phyloP scores from a whole-genome alignment of 23 tunicate genomes.

The Corella eumyota region DNA sequence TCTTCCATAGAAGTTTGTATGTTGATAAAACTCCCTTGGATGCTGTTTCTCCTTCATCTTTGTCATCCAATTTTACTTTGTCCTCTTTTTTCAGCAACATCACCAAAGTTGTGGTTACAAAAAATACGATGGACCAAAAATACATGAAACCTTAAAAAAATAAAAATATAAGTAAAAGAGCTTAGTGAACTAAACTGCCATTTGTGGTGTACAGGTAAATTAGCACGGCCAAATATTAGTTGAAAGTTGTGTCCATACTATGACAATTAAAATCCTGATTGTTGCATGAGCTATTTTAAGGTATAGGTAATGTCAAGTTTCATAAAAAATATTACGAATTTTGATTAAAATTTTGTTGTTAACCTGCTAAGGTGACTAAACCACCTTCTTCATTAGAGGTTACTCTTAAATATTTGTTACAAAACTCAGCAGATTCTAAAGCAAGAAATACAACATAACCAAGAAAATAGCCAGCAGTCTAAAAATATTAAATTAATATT shows the following conservation, averaged over 20 bases:
- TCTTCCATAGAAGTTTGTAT: slow-evolving; percentile 79
- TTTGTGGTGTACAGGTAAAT: background rate
- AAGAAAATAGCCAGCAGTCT: slow-evolving; percentile 96
- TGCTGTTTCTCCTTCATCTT: slow-evolving; percentile 6
- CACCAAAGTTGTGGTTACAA: slow-evolving; percentile 76
- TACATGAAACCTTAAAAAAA: slow-evolving; percentile 63
- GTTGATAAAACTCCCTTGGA: slow-evolving; percentile 69
- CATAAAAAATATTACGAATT: no score
- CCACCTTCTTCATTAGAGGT: slow-evolving; percentile 51
- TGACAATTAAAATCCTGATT: no score
- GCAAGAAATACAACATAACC: slow-evolving; percentile 93
- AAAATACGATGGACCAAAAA: slow-evolving; percentile 86
- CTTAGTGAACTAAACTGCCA: no score
- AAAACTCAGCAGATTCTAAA: slow-evolving; percentile 81
- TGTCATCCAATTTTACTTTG: slow-evolving; percentile 23
- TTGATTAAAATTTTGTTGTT: no score
- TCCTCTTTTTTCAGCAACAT: slow-evolving; percentile 78
- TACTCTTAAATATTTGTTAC: slow-evolving; percentile 68
- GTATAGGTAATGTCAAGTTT: no score
- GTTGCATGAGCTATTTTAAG: no score
- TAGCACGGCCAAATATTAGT: background rate
- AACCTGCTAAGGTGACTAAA: slow-evolving; percentile 60
- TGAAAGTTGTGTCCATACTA: no score
- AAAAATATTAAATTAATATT: no score
- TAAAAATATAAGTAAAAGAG: background rate